Evolutionary conservation across 2,797 vertebrate genomes (phyloP).

Genomic region (Nannoperca australis): DNA sequence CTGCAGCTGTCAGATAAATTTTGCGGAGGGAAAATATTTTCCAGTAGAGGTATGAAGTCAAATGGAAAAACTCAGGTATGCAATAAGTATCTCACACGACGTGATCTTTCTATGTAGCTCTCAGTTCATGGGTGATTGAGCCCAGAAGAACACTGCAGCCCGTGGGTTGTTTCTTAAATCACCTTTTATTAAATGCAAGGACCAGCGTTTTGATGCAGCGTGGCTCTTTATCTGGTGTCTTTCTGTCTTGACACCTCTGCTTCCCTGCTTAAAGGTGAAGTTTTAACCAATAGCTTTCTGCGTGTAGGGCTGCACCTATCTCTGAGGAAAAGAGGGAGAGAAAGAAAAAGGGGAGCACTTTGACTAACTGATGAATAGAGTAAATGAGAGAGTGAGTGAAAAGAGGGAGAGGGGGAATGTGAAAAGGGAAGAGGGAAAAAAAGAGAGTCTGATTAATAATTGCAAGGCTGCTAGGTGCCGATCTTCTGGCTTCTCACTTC

Average conservation of each 20-base stretch:
- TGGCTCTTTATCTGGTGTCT: background rate
- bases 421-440: slow-evolving; percentile 54
- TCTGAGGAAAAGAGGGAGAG: background rate
- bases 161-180: background rate
- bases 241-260: background rate
- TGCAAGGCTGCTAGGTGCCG: slow-evolving; percentile 75
- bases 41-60: background rate
- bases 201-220: background rate
- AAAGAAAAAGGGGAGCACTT: slow-evolving; percentile 64
- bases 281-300: background rate
- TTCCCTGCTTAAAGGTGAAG: background rate
- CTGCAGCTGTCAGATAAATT: background rate
- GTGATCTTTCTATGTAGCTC: background rate
- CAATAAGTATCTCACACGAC: no score
- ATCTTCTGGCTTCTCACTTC: slow-evolving; percentile 92
- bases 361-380: slow-evolving; percentile 90
- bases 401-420: slow-evolving; percentile 42
- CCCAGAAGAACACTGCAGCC: background rate
- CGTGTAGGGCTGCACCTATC: slow-evolving; percentile 11
- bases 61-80: background rate
- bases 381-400: slow-evolving; percentile 62
- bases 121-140: no score
- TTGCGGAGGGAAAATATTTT: background rate
- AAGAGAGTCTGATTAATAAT: slow-evolving; percentile 90
- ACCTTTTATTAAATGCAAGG: background rate